These are phyloP conservation scores for Monopis laevigella DNA, from an alignment of 2,888 invertebrate genomes.

Conservation along the genomic window DNA sequence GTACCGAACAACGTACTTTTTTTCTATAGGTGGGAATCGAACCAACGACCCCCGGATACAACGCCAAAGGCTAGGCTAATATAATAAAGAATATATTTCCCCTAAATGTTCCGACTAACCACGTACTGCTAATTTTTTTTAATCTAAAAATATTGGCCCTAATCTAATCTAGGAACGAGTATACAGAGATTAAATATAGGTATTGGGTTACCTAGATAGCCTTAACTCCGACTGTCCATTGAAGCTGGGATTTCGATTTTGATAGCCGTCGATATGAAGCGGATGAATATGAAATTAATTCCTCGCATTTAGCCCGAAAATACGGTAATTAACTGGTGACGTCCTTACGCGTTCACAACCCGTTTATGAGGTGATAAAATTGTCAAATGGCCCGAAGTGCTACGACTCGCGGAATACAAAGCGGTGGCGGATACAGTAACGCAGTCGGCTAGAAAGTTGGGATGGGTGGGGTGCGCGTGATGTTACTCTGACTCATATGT, in stretches of 20 bases:
- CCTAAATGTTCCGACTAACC: no score
- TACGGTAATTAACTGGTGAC: conserved; percentile 39
- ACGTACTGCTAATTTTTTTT: no score
- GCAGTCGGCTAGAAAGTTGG: background rate
- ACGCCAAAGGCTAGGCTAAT: no score
- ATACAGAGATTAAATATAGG: no score
- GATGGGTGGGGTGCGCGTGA: background rate
- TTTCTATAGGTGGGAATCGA: no score
- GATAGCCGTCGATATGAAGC: conserved; percentile 32
- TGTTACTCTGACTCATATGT: conserved; percentile 5
- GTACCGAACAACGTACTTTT: no score
- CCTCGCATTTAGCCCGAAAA: conserved; percentile 36
- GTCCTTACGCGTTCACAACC: conserved; percentile 26
- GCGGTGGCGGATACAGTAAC: conserved; percentile 3
- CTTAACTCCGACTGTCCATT: conserved; percentile 27
- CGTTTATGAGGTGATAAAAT: conserved; percentile 44
- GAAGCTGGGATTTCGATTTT: conserved; percentile 29
- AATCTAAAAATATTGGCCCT: no score
- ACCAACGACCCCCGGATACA: no score
- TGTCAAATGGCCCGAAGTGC: conserved; percentile 25
- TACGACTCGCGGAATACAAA: conserved; percentile 5
- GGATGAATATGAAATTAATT: conserved; percentile 47
- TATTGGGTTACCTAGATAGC: no score
- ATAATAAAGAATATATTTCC: no score
- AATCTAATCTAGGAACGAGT: no score